Percentiles rank a stretch among this genome's conserved stretches.
Evolutionary conservation across 2,113 vertebrate genomes (phyloP).

Genomic region (Grammomys surdaster): DNA sequence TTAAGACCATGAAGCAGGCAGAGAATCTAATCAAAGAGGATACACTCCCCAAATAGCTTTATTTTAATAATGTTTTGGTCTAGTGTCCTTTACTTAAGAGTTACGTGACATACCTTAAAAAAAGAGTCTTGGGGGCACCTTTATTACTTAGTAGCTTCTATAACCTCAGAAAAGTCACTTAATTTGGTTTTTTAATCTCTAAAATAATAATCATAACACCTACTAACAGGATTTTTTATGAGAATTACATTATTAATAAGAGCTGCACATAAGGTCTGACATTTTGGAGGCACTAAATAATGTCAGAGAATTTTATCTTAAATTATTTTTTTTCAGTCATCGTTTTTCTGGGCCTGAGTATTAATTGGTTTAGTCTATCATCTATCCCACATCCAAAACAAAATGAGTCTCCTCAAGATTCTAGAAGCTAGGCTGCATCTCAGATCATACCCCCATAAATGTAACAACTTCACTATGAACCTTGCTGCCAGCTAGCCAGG

Average conservation of each 20-base stretch:
- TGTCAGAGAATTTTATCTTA: not conserved
- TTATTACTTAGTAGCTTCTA: slow-evolving; percentile 38
- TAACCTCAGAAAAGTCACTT: slow-evolving; percentile 52
- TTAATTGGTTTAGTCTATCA: not conserved
- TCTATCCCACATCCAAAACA: not conserved
- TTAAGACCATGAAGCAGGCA: not conserved
- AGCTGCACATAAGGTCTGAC: not conserved
- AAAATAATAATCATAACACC: not conserved
- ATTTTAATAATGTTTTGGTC: slow-evolving; percentile 13
- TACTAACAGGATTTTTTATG: slow-evolving; percentile 17
- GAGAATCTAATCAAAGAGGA: not conserved
- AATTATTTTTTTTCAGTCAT: not conserved
- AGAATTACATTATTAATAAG: slow-evolving; percentile 23
- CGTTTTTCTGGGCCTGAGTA: not conserved
- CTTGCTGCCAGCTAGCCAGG: not conserved
- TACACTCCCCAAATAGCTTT: not conserved
- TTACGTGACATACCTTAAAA: not conserved
- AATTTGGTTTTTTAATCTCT: not conserved
- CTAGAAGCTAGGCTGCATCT: not conserved
- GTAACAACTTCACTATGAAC: not conserved
- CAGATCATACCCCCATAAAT: not conserved
- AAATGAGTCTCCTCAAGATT: not conserved
- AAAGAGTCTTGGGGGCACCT: not conserved
- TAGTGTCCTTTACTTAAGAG: not conserved
- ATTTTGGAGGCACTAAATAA: slow-evolving; percentile 16